Conservation (phyloP, 2,113 vertebrate genomes). For the Irena cyanogastra region DNA sequence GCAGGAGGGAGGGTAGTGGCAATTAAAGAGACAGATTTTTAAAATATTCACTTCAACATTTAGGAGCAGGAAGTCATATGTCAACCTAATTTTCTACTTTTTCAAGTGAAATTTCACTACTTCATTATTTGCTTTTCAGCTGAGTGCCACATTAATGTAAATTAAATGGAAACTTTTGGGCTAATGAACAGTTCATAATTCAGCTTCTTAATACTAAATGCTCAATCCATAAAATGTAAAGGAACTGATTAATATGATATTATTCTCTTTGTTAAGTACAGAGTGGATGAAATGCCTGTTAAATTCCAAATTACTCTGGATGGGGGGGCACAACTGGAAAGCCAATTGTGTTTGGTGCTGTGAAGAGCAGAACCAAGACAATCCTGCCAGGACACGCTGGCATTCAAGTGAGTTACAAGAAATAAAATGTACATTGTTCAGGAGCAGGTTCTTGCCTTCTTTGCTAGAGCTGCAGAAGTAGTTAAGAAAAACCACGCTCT, state of each 20-base stretch:
- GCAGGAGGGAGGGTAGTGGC: rapidly evolving
- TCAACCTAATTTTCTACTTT: not conserved
- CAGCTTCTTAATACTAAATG: not conserved
- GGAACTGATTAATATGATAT: not conserved
- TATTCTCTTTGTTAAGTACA: not conserved
- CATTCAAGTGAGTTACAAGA: not conserved
- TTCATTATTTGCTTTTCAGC: not conserved
- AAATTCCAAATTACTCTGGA: not conserved
- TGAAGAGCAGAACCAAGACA: not conserved
- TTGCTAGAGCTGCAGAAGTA: not conserved
- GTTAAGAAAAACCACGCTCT: not conserved
- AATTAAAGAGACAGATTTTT: not conserved
- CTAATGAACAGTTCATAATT: not conserved
- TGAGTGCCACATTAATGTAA: not conserved
- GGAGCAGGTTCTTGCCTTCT: not conserved
- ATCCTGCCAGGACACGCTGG: not conserved
- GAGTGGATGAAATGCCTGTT: not conserved
- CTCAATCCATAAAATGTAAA: not conserved
- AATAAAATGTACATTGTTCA: not conserved
- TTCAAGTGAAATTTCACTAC: not conserved
- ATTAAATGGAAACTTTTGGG: not conserved
- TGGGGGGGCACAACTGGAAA: not conserved
- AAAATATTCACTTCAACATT: not conserved
- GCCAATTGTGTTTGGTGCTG: not conserved
- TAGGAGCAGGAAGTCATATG: not conserved